phyloP scores from a whole-genome alignment of 2,888 invertebrate genomes.

The Acanthococcus lagerstroemiae region DNA sequence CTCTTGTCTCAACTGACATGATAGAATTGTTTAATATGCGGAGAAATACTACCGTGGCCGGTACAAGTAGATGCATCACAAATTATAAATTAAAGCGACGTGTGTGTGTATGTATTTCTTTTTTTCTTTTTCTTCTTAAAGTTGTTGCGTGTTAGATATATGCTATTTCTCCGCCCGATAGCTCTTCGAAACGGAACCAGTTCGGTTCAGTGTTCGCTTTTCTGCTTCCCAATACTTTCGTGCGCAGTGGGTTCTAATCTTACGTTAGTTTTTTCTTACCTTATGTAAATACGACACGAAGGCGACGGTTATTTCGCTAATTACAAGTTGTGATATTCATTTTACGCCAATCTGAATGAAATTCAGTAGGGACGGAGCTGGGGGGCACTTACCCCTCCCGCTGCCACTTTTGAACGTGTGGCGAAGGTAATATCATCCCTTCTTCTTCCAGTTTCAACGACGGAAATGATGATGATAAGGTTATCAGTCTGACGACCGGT shows the following conservation, averaged over 20 bases:
- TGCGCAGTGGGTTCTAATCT: not conserved
- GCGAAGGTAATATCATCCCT: too few species aligned
- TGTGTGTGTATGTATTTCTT: not conserved
- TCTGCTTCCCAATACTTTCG: not conserved
- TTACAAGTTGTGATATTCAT: too few species aligned
- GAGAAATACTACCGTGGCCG: not conserved
- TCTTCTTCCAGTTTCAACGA: too few species aligned
- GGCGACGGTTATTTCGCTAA: too few species aligned
- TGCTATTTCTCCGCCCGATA: not conserved
- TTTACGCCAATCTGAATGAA: too few species aligned
- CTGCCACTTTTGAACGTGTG: too few species aligned
- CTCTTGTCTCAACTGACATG: slow-evolving; percentile 1
- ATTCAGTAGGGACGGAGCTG: too few species aligned
- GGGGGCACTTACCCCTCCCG: too few species aligned
- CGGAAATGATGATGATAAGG: too few species aligned
- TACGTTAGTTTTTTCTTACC: too few species aligned
- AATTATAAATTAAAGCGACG: not conserved
- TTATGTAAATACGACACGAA: too few species aligned
- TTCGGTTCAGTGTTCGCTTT: not conserved
- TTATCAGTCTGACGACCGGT: too few species aligned
- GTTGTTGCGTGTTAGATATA: not conserved
- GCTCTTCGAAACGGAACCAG: not conserved
- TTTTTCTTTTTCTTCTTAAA: not conserved
- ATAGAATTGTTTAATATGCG: slow-evolving; percentile 1
- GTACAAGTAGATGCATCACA: not conserved